Percentiles rank a stretch among this genome's conserved stretches.
Evolutionary conservation across 2,797 vertebrate species (phyloP).

Genomic region (Lophotriccus pileatus): DNA sequence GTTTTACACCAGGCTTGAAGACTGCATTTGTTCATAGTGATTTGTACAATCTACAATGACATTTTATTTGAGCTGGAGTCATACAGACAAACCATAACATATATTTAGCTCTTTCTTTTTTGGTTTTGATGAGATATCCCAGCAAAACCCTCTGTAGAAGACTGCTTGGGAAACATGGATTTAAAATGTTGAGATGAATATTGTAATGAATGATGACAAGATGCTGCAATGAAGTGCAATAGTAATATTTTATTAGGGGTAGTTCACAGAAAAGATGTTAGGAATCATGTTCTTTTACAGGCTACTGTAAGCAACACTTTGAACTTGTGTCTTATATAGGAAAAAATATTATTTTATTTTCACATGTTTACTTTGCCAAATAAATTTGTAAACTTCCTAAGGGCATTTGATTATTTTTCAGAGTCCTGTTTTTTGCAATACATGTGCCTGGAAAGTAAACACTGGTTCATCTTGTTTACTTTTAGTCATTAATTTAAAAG

Average conservation of each 20-base stretch:
- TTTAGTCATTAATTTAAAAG: neutral
- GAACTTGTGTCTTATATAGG: neutral
- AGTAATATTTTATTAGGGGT: constrained; percentile 7
- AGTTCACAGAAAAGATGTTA: neutral
- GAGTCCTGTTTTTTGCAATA: neutral
- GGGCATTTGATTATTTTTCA: neutral
- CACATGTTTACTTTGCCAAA: neutral
- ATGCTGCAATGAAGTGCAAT: constrained; percentile 12
- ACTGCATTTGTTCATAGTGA: constrained; percentile 72
- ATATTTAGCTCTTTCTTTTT: constrained; percentile 38
- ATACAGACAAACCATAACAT: constrained; percentile 66
- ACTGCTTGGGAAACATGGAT: constrained; percentile 24
- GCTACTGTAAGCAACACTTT: neutral
- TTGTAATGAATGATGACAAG: constrained; percentile 37
- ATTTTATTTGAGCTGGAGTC: constrained; percentile 73
- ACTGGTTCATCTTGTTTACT: neutral
- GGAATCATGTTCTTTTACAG: constrained; percentile 2
- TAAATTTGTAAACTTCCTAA: neutral
- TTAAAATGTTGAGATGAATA: constrained; percentile 20
- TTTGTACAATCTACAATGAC: constrained; percentile 72
- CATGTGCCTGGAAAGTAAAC: neutral
- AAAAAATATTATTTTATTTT: neutral
- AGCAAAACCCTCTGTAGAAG: constrained; percentile 30
- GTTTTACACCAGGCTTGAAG: constrained; percentile 74
- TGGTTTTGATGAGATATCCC: constrained; percentile 43